These are phyloP conservation scores for Diorhabda elongata DNA, from an alignment of 1,140 invertebrate genomes.

Conservation along the genomic window DNA sequence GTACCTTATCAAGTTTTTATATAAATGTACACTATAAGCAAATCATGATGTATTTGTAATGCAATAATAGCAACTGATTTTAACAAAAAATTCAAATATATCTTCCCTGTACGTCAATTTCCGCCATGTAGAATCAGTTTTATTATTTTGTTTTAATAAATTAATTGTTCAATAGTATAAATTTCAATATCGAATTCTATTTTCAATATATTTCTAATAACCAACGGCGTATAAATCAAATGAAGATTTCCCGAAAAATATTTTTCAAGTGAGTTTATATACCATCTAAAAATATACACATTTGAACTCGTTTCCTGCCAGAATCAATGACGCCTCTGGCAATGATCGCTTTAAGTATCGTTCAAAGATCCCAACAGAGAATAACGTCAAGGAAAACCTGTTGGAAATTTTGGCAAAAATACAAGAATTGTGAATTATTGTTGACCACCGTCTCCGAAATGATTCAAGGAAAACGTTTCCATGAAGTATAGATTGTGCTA, in stretches of 20 bases:
- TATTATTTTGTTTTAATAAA: too few species aligned
- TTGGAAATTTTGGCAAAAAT: slow-evolving; percentile 26
- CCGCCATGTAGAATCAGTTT: too few species aligned
- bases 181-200: too few species aligned
- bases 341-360: slow-evolving; percentile 6
- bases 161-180: too few species aligned
- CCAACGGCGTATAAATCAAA: too few species aligned
- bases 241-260: neutral
- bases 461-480: slow-evolving; percentile 8
- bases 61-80: too few species aligned
- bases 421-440: slow-evolving; percentile 17
- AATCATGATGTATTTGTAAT: too few species aligned
- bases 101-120: too few species aligned
- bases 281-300: slow-evolving; percentile 8
- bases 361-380: slow-evolving; percentile 10
- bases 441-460: slow-evolving; percentile 6
- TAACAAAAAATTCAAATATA: too few species aligned
- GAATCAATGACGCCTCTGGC: slow-evolving; percentile 12
- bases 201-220: too few species aligned
- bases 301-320: neutral
- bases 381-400: slow-evolving; percentile 25
- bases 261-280: neutral
- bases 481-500: neutral
- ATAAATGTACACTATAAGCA: too few species aligned
- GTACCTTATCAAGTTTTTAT: too few species aligned